Percentiles rank a stretch among this genome's conserved stretches.
Evolutionary conservation across 2,797 vertebrate species (phyloP).

Genomic region (Coluber constrictor): DNA sequence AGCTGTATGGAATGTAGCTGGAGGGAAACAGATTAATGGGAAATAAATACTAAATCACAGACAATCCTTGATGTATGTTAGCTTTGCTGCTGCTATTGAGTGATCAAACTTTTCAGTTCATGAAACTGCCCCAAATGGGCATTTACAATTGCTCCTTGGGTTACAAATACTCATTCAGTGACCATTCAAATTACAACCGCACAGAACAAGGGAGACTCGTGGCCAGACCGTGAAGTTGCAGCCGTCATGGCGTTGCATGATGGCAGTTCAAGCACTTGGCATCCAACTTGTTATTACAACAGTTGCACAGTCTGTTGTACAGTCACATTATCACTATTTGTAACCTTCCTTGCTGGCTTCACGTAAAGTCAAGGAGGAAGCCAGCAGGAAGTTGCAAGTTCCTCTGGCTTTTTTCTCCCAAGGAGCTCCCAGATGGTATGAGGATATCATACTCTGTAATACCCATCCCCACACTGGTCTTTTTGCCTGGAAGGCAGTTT

Average conservation of each 20-base stretch:
- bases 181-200: background rate
- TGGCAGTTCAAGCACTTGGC: background rate
- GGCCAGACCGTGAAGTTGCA: background rate
- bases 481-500: background rate
- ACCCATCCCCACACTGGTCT: background rate
- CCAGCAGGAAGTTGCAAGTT: background rate
- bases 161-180: background rate
- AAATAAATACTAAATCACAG: background rate
- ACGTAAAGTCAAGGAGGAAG: background rate
- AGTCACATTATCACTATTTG: background rate
- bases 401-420: background rate
- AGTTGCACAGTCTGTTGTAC: background rate
- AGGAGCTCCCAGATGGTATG: background rate
- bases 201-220: background rate
- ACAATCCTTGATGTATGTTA: background rate
- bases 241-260: background rate
- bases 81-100: background rate
- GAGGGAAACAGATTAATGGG: background rate
- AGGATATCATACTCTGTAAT: background rate
- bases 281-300: background rate
- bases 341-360: background rate
- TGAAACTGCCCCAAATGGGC: background rate
- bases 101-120: background rate
- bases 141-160: background rate
- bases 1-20: background rate